Evolutionary conservation across 2,113 vertebrate genomes (phyloP), one percentile per base, ranked within the genome.

Genomic region (Monopterus albus): DNA sequence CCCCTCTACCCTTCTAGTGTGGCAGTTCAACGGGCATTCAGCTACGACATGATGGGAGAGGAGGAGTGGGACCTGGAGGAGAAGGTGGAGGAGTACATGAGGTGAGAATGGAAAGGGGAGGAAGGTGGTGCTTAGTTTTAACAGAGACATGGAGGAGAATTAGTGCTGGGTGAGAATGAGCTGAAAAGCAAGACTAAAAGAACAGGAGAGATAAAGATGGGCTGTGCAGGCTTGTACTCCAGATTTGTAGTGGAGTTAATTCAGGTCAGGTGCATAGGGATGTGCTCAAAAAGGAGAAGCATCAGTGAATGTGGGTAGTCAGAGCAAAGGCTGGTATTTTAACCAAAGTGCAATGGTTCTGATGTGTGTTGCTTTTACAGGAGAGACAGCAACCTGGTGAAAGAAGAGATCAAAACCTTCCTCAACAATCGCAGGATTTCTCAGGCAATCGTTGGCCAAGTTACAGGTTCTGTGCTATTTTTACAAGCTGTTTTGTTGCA

Each of bases 71-170:
- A 95, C 87, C 81, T 95, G 72, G 94, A 95, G 73, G 94, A 94
- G 79, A 94, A 94, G 78, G 94, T 95, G 79, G 94, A 94, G 82
- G 94, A 95, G 78, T 94, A 94, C 82, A 94, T 94, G 93, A 94
- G 94, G 94, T 95, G 84, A 79, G 79, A 33, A n/a, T n/a, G 31
- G 39, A 8, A 21, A 40, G 56, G 29, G 21, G 29, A 49, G 52
- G 52, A 50, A 3, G 13, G 26, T 21, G 43, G 17, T 55, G 49
- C 38, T 55, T 12, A 21, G 26, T 25, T 36, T 79, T 33, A 47
- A 42, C 28, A 39, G 23, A 15, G 25, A 47, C 46, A 52, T 13
- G 29, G 20, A 20, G 25, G 15, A 56, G 42, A 61, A 69, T 60
- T 57, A 62, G 45, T 38, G 36, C 23, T 23, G 57, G 11, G 36